Conservation (phyloP, 2,113 vertebrate species). For the Dolichotis patagonum region DNA sequence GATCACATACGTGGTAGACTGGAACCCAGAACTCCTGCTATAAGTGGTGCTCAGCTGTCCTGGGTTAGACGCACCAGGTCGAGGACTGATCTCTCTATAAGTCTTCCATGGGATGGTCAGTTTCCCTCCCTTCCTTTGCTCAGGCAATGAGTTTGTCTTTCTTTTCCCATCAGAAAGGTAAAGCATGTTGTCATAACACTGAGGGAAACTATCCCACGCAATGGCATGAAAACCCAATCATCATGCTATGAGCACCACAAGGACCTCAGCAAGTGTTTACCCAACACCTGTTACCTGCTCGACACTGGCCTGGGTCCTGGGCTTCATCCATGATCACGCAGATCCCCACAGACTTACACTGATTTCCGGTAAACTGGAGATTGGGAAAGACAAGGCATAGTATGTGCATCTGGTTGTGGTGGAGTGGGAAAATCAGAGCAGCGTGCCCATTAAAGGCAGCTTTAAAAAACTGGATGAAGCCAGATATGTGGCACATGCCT, state of each 20-base stretch:
- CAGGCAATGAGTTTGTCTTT: background rate
- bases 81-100: background rate
- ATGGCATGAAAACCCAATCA: background rate
- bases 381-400: background rate
- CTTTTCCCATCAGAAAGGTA: background rate
- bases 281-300: background rate
- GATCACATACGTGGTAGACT: background rate
- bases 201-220: background rate
- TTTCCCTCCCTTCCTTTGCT: background rate
- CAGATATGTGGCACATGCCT: accelerated
- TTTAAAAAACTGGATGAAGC: background rate
- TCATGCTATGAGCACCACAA: too few relatives aligned
- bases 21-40: background rate
- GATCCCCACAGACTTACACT: background rate
- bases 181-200: too few relatives aligned
- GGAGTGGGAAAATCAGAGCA: background rate
- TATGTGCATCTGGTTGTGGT: background rate
- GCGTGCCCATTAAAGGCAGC: background rate
- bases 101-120: background rate
- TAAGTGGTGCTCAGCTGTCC: background rate
- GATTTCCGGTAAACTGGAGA: background rate
- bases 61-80: background rate
- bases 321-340: background rate
- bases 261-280: background rate
- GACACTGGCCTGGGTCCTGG: background rate